Evolutionary conservation across 2,113 vertebrate genomes (phyloP).

Genomic region (Neolamprologus sp.): DNA sequence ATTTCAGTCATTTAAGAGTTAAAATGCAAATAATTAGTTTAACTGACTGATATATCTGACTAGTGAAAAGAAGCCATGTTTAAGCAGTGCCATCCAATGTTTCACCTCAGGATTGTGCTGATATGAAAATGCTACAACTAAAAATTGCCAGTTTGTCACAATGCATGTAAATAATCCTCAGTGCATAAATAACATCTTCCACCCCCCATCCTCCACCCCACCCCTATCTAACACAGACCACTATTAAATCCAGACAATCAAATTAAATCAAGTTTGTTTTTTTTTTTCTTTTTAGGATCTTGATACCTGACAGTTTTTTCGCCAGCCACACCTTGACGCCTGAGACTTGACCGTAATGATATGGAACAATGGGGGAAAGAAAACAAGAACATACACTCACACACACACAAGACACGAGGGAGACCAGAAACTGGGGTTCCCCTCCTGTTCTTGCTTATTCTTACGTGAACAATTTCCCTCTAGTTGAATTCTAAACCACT

Average conservation of each 20-base stretch:
- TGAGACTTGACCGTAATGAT: slow-evolving; percentile 63
- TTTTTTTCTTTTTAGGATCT: slow-evolving; percentile 26
- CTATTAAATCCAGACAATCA: neutral
- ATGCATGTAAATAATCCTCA: neutral
- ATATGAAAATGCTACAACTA: neutral
- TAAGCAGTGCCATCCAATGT: neutral
- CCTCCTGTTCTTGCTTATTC: slow-evolving; percentile 16
- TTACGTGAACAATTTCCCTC: slow-evolving; percentile 41
- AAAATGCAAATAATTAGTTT: neutral
- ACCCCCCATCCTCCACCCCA: neutral
- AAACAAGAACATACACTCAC: neutral
- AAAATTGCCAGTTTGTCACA: neutral
- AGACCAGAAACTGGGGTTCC: slow-evolving; percentile 23
- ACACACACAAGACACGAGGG: neutral
- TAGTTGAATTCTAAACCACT: slow-evolving; percentile 65
- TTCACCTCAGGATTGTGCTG: neutral
- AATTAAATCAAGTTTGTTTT: neutral
- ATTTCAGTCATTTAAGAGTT: neutral
- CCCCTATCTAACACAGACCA: neutral
- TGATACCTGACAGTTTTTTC: slow-evolving; percentile 47
- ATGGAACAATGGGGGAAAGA: slow-evolving; percentile 28
- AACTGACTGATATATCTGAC: neutral
- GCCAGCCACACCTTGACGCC: slow-evolving; percentile 67
- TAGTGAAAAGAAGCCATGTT: neutral
- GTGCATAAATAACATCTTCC: neutral